These are phyloP conservation scores for Oophaga sylvatica DNA, from an alignment of 2,797 vertebrate genomes.

Conservation along the genomic window DNA sequence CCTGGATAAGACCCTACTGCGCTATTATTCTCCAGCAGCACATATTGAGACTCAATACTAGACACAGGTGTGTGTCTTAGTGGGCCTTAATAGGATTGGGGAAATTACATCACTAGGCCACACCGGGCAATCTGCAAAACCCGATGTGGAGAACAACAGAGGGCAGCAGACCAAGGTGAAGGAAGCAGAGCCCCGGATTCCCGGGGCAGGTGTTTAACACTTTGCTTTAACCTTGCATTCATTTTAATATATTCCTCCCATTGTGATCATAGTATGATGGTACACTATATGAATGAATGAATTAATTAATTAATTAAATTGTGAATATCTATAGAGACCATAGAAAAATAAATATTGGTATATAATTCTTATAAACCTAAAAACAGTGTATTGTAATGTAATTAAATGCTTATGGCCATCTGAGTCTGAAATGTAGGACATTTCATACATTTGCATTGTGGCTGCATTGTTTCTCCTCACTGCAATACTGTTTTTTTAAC, in stretches of 20 bases:
- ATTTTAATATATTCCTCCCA: background rate
- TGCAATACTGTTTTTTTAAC: slow-evolving; percentile 46
- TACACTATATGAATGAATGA: too few relatives aligned
- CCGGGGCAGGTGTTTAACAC: background rate
- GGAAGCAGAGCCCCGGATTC: too few relatives aligned
- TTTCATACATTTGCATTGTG: background rate
- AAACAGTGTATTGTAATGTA: background rate
- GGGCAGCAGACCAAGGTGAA: too few relatives aligned
- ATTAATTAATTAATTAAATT: background rate
- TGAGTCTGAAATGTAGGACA: background rate
- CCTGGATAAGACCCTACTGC: too few relatives aligned
- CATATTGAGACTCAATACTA: too few relatives aligned
- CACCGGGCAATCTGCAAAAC: too few relatives aligned
- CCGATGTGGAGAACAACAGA: too few relatives aligned
- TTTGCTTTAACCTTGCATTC: background rate
- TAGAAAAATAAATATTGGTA: background rate
- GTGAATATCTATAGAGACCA: background rate
- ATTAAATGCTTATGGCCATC: too few relatives aligned
- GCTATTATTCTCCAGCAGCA: too few relatives aligned
- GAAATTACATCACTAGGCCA: too few relatives aligned
- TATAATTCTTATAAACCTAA: background rate
- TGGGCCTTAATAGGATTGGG: too few relatives aligned
- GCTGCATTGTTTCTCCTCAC: background rate
- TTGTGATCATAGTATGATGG: background rate
- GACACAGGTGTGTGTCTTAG: too few relatives aligned